phyloP scores from a whole-genome alignment of 2,797 vertebrate genomes.

The Phaenicophaeus curvirostris region DNA sequence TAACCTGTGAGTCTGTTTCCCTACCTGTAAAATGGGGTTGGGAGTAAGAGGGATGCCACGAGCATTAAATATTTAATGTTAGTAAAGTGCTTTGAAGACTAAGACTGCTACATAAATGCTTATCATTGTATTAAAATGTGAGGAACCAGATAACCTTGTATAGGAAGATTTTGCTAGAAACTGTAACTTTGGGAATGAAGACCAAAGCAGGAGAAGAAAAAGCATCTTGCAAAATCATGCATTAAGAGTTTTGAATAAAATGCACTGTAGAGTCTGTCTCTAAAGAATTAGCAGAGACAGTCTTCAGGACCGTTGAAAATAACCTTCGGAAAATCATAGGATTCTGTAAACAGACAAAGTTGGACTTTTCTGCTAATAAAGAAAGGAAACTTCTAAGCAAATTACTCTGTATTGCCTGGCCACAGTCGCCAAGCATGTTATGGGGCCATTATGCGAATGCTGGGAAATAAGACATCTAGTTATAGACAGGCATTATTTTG shows the following conservation, averaged over 20 bases:
- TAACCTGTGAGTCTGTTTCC: conserved; percentile 47
- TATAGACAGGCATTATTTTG: background rate
- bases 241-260: background rate
- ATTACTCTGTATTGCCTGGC: background rate
- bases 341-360: background rate
- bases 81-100: conserved; percentile 57
- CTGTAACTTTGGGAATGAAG: background rate
- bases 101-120: conserved; percentile 24
- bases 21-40: conserved; percentile 44
- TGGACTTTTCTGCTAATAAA: background rate
- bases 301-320: background rate
- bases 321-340: background rate
- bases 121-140: conserved; percentile 5
- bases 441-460: background rate
- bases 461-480: background rate
- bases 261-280: background rate
- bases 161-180: background rate
- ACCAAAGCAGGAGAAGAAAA: background rate
- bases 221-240: background rate
- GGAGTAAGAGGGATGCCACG: conserved; percentile 1
- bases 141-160: conserved; percentile 7
- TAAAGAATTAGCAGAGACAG: background rate
- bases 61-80: conserved; percentile 62
- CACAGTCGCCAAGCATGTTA: background rate
- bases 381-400: background rate